Conservation (phyloP, 2,113 vertebrate species). For the Maccullochella peelii region DNA sequence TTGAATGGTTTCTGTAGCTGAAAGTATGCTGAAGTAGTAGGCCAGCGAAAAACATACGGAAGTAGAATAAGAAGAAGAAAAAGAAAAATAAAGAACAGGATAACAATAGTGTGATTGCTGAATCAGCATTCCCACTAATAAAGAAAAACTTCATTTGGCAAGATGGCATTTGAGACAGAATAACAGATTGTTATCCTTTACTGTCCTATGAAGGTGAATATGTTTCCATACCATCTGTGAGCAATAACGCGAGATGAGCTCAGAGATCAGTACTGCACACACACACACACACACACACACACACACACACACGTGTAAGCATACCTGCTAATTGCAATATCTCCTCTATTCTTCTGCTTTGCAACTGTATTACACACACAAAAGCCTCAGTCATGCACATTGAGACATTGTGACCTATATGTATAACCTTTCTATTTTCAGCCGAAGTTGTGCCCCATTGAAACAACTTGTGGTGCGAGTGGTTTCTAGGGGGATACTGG, state of each 20-base stretch:
- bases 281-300: background rate
- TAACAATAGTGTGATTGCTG: too few relatives aligned
- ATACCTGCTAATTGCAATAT: too few relatives aligned
- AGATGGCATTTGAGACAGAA: conserved; percentile 46
- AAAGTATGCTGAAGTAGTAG: too few relatives aligned
- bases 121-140: too few relatives aligned
- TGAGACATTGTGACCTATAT: conserved; percentile 70
- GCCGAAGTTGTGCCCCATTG: conserved; percentile 61
- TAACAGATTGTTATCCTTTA: conserved; percentile 54
- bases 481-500: conserved; percentile 68
- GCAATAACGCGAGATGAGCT: conserved; percentile 62
- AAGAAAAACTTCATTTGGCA: conserved; percentile 48
- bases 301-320: conserved; percentile 22
- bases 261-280: background rate
- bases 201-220: conserved; percentile 62
- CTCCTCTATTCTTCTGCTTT: conserved; percentile 34
- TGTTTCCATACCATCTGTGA: conserved; percentile 75
- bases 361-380: conserved; percentile 44
- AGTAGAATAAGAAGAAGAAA: too few relatives aligned
- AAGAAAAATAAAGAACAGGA: too few relatives aligned
- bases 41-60: too few relatives aligned
- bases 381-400: conserved; percentile 50
- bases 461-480: conserved; percentile 74
- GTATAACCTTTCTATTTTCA: conserved; percentile 76
- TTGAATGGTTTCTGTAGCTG: too few relatives aligned